phyloP scores from a whole-genome alignment of 64 coral and sea anemone genomes.

The Platygyra sinensis region DNA sequence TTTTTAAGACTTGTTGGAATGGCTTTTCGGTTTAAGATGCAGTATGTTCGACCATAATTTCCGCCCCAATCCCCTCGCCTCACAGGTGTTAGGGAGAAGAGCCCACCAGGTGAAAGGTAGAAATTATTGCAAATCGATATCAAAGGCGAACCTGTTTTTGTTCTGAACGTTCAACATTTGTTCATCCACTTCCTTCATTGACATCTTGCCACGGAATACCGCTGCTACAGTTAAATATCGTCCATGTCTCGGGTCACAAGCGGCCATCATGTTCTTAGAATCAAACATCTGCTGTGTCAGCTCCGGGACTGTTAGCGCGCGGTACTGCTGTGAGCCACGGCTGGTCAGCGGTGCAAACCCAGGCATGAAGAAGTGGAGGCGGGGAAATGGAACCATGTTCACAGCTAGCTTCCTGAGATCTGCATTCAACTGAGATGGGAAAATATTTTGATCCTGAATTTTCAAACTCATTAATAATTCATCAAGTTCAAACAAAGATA shows the following conservation, averaged over 20 bases:
- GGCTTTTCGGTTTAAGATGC: no score
- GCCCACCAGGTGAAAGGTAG: background rate
- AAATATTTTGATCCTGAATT: background rate
- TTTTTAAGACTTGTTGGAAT: no score
- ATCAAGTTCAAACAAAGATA: no score
- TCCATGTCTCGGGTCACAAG: conserved; percentile 63
- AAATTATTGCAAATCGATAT: background rate
- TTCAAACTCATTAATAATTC: no score
- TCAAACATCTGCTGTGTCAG: conserved; percentile 76
- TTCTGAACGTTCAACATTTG: conserved; percentile 74
- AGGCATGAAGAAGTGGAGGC: conserved; percentile 74
- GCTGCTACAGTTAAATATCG: conserved; percentile 67
- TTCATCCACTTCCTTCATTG: conserved; percentile 72
- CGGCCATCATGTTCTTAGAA: conserved; percentile 73
- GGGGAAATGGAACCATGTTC: conserved; percentile 72
- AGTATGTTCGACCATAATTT: no score
- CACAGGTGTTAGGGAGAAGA: no score
- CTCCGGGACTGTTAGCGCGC: conserved; percentile 65
- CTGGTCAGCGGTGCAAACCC: conserved; percentile 70
- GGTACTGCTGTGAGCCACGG: conserved; percentile 67
- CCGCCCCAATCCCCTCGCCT: no score
- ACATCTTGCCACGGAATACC: conserved; percentile 68
- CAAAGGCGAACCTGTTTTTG: conserved; percentile 42
- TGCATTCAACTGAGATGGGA: conserved; percentile 39
- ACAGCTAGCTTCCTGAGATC: conserved; percentile 63